phyloP scores from a whole-genome alignment of 2,888 invertebrate genomes.

The Stenotaenia linearis region DNA sequence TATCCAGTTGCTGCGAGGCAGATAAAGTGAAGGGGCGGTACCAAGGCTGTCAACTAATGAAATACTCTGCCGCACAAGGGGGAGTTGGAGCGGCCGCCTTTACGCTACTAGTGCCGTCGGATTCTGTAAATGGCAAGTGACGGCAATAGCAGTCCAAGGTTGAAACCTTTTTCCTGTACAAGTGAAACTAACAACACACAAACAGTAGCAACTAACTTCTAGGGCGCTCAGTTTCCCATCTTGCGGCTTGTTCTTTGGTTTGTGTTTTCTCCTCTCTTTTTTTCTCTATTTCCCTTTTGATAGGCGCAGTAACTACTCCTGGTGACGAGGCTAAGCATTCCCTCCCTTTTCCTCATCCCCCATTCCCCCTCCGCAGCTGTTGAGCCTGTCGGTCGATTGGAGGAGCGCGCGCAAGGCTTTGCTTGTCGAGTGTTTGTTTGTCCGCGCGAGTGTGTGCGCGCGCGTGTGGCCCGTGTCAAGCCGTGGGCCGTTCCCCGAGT shows the following conservation, averaged over 20 bases:
- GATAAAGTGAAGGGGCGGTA: constrained; percentile 19
- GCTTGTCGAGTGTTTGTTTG: constrained; percentile 27
- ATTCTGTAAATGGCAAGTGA: constrained; percentile 3
- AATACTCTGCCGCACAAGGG: not conserved
- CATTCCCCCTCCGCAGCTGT: constrained; percentile 27
- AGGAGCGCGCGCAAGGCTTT: constrained; percentile 8
- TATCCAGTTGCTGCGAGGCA: constrained; percentile 15
- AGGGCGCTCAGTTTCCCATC: not conserved
- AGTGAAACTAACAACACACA: not conserved
- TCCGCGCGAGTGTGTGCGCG: constrained; percentile 24
- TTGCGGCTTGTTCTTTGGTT: not conserved
- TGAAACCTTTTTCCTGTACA: constrained; percentile 9
- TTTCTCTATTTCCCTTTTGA: not conserved
- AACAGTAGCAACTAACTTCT: not conserved
- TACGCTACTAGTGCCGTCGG: not conserved
- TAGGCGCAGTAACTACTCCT: constrained; percentile 4
- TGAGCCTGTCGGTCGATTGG: constrained; percentile 30
- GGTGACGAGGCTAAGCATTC: constrained; percentile 28
- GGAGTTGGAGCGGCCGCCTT: not conserved
- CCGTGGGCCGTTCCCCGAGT: constrained; percentile 17
- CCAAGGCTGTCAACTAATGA: constrained; percentile 13
- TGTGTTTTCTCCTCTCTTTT: not conserved
- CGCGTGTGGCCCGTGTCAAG: constrained; percentile 17
- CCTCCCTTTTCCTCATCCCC: not conserved
- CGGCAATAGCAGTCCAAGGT: constrained; percentile 11